Conservation (phyloP, 1,140 invertebrate genomes). For the Bradysia coprophila region DNA sequence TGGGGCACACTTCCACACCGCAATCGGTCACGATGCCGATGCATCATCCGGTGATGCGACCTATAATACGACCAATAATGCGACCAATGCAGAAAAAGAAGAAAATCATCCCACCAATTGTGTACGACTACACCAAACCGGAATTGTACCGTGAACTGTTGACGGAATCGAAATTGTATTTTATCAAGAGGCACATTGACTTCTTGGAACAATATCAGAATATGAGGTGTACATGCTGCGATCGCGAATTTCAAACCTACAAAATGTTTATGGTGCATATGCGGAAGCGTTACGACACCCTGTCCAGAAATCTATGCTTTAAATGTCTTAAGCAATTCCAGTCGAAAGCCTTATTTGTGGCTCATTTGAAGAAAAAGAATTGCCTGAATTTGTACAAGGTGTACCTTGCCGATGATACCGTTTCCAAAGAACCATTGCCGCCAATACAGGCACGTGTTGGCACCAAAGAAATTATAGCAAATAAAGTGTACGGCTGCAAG, state of each 20-base stretch:
- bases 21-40: not conserved
- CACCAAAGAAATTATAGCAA: constrained; percentile 20
- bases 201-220: constrained; percentile 22
- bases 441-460: constrained; percentile 11
- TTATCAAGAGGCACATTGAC: constrained; percentile 19
- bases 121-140: constrained; percentile 19
- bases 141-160: constrained; percentile 19
- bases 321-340: constrained; percentile 23
- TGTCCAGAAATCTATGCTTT: constrained; percentile 21
- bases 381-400: constrained; percentile 21
- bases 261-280: constrained; percentile 25
- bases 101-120: not conserved
- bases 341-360: constrained; percentile 22
- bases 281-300: constrained; percentile 19
- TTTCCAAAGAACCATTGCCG: constrained; percentile 9
- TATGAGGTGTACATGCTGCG: constrained; percentile 22
- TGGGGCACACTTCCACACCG: not conserved
- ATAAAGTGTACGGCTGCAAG: constrained; percentile 22
- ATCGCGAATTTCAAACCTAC: constrained; percentile 17
- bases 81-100: not conserved
- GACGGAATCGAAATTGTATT: constrained; percentile 17
- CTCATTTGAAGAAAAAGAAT: constrained; percentile 21
- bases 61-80: not conserved
- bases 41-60: not conserved
- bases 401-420: constrained; percentile 9